A percentile compares a stretch with the other conserved stretches of the same genome.
Evolutionary conservation across 2,113 vertebrate species (phyloP).

Genomic region (Stigmatopora argus): DNA sequence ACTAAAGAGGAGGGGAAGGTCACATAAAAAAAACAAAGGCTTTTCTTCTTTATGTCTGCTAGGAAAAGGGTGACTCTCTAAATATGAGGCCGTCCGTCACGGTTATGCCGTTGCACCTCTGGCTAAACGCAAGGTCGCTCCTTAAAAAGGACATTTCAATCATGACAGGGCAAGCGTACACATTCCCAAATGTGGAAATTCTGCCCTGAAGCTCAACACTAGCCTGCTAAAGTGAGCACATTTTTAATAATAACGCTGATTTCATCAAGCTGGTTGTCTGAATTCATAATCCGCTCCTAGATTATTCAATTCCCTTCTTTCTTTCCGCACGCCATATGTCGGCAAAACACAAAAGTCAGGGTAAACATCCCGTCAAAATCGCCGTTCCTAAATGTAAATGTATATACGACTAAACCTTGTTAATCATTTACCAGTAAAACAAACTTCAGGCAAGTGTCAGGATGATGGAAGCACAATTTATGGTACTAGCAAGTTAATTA

Average conservation of each 20-base stretch:
- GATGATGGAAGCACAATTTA: conserved; percentile 48
- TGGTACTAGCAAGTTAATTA: conserved; percentile 59
- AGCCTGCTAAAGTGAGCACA: not conserved
- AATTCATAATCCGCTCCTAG: not conserved
- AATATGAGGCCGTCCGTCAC: not conserved
- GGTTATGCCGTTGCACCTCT: not conserved
- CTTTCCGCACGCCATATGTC: not conserved
- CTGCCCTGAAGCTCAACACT: too few species aligned
- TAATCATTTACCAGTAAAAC: conserved; percentile 54
- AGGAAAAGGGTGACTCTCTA: not conserved
- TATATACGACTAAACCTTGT: conserved; percentile 48
- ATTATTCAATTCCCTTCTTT: not conserved
- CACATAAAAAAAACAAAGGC: not conserved
- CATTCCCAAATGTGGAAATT: too few species aligned
- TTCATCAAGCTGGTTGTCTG: not conserved
- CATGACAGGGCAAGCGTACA: too few species aligned
- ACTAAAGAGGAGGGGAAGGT: conserved; percentile 23
- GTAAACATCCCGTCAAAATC: conserved; percentile 15
- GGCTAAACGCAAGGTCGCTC: not conserved
- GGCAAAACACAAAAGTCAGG: not conserved
- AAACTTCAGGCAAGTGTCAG: conserved; percentile 53
- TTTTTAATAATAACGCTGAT: not conserved
- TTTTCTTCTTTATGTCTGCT: conserved; percentile 2
- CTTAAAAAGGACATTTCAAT: too few species aligned
- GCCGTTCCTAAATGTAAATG: conserved; percentile 36